A percentile compares a stretch with the other conserved stretches of the same genome.
Conservation (phyloP, 2,113 vertebrate genomes). For the Excalfactoria chinensis region DNA sequence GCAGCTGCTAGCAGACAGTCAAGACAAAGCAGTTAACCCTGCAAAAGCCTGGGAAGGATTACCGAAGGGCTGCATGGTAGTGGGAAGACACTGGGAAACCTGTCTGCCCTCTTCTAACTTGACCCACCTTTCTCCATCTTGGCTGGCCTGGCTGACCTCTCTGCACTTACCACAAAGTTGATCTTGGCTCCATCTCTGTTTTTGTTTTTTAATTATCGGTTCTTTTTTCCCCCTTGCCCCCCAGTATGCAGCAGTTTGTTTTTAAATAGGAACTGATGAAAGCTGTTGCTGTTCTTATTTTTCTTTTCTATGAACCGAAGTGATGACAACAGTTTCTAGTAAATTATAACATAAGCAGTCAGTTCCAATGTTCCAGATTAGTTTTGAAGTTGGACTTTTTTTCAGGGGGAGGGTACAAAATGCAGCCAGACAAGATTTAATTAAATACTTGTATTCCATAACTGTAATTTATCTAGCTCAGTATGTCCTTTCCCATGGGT, state of each 20-base stretch:
- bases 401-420: background rate
- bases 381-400: conserved; percentile 13
- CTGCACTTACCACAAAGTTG: background rate
- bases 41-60: background rate
- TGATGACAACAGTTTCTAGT: conserved; percentile 69
- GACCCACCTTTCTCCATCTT: background rate
- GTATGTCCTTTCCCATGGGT: conserved; percentile 41
- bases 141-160: background rate
- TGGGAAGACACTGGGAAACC: background rate
- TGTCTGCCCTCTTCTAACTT: background rate
- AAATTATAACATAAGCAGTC: conserved; percentile 61
- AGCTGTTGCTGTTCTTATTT: conserved; percentile 17
- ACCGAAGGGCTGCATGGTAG: background rate
- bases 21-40: background rate
- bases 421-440: conserved; percentile 57
- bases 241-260: background rate
- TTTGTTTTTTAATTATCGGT: background rate
- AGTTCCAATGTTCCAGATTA: conserved; percentile 55
- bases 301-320: conserved; percentile 61
- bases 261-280: conserved; percentile 25
- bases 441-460: conserved; percentile 67
- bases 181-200: background rate
- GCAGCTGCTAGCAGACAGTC: background rate
- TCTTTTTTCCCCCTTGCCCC: background rate
- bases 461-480: conserved; percentile 54